phyloP scores from a whole-genome alignment of 2,113 vertebrate genomes.

The Corythornis vintsioides region DNA sequence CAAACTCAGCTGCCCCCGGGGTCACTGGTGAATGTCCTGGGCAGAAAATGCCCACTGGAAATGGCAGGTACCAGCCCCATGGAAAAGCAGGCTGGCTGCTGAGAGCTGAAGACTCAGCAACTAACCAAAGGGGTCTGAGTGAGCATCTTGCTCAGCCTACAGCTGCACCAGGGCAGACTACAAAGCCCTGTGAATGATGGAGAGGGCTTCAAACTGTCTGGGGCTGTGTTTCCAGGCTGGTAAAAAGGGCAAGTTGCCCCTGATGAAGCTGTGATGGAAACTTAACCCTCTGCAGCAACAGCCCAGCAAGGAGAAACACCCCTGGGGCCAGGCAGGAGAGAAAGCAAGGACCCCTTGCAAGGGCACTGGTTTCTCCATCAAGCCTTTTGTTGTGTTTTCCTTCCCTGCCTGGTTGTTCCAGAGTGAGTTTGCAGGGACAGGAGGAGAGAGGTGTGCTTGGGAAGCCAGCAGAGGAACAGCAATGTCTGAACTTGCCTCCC shows the following conservation, averaged over 20 bases:
- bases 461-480: conserved; percentile 41
- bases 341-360: neutral
- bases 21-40: rapidly evolving
- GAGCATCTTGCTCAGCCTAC: neutral
- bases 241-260: neutral
- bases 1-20: neutral
- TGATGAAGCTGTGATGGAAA: conserved; percentile 44
- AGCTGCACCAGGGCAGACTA: neutral
- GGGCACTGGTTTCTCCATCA: neutral
- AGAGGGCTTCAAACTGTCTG: neutral
- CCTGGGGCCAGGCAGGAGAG: neutral
- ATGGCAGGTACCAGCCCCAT: neutral
- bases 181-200: neutral
- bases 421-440: conserved; percentile 5
- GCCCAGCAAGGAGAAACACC: conserved; percentile 4
- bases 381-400: neutral
- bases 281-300: conserved; percentile 27
- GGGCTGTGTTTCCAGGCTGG: neutral
- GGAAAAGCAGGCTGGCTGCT: neutral
- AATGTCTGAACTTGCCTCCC: conserved; percentile 20
- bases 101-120: neutral
- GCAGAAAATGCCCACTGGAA: neutral
- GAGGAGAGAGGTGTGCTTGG: neutral
- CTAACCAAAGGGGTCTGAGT: neutral
- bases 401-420: neutral